Evolutionary conservation across 2,113 vertebrate genomes (phyloP), one percentile per base, ranked within the genome.

Genomic region (Drymodes brunneopygia): DNA sequence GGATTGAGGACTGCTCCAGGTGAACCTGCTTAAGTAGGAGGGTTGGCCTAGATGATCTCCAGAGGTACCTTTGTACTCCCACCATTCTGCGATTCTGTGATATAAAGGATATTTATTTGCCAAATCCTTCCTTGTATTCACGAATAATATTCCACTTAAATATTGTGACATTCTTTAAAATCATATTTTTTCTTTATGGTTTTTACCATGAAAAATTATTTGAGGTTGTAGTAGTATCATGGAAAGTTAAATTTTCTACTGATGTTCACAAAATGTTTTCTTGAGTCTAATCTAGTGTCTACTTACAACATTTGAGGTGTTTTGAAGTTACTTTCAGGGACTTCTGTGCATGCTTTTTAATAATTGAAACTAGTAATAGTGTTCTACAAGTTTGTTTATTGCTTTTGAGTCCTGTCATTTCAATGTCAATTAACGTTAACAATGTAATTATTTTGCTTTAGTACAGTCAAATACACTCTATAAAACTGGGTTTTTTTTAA

Each of bases 61-160:
- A 72, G 58, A 57, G 31, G 17, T 6, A 36, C 12, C 14, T 58
- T 51, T 0, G 0, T 44, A 36, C 9, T 10, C 27, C 15, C 36
- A 57, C 10, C 3, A 19, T 65, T 58, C 10, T 44, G 20, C 31
- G 35, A 35, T 54, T 47, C 40, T 62, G 31, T 36, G 15, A 65
- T 20, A 8, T 33, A 28, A 65, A 72, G 8, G n/a, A 9, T n/a
- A 3, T n/a, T 28, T 38, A 60, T 62, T n/a, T 69, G 7, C 20
- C 51, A 29, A 69, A 78, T 56, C 11, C 12, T 84, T 45, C 20
- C 4, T 78, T 65, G 25, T 29, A 57, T 56, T 65, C 8, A 7
- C 31, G 79, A 47, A 70, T 33, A 85, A 56, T 44, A 53, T 48
- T 61, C 18, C 18, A 40, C 23, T 51, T 40, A 78, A 19, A 31